Conservation (phyloP, 2,888 invertebrate species). For the Nasonia oneida region DNA sequence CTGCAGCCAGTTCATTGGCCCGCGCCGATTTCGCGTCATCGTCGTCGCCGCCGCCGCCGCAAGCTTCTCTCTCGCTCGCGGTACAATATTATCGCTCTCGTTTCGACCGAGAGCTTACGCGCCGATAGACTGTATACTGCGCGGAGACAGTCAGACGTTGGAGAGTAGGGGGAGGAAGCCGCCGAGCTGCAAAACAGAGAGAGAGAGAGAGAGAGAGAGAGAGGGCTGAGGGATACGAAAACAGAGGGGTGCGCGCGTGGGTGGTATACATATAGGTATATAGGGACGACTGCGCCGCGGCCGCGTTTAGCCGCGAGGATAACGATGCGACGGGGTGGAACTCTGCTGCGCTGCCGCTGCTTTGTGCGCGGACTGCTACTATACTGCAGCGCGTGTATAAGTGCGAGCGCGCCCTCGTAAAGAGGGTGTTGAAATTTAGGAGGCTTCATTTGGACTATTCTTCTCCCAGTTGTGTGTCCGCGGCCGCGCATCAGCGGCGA, state of each 20-base stretch:
- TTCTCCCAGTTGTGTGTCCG: conserved; percentile 66
- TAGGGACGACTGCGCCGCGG: neutral
- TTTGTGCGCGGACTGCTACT: neutral
- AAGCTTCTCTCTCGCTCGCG: conserved; percentile 53
- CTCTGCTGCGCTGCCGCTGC: neutral
- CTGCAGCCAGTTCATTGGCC: conserved; percentile 76
- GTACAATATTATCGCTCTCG: conserved; percentile 43
- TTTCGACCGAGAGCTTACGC: conserved; percentile 32
- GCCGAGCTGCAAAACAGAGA: neutral
- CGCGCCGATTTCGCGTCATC: conserved; percentile 67
- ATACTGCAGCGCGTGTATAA: neutral
- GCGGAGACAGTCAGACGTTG: neutral
- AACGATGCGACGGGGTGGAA: conserved; percentile 55
- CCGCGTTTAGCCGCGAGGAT: conserved; percentile 62
- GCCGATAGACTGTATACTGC: neutral
- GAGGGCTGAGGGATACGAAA: conserved; percentile 14
- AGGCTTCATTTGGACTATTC: conserved; percentile 78
- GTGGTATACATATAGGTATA: neutral
- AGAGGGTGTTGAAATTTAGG: conserved; percentile 72
- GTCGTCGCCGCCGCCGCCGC: conserved; percentile 71
- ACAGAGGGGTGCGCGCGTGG: neutral
- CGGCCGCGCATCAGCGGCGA: conserved; percentile 37
- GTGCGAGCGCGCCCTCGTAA: conserved; percentile 25
- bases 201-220: neutral
- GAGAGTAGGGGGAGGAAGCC: neutral